Conservation (phyloP, 2,113 vertebrate species). For the Phoenicopterus ruber region DNA sequence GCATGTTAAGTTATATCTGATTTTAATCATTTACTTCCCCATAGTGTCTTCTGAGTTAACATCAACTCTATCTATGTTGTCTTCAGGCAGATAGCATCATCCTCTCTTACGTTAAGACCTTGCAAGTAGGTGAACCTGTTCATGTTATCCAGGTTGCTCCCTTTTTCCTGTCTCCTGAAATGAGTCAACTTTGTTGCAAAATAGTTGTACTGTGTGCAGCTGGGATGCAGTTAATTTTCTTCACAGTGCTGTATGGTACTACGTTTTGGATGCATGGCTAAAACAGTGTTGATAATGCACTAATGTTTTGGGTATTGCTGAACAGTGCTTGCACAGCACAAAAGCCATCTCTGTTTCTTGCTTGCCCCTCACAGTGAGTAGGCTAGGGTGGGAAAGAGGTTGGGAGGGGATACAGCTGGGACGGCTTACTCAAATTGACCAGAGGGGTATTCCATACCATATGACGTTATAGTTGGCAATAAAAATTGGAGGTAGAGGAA, state of each 20-base stretch:
- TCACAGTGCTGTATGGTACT: background rate
- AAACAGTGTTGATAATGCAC: background rate
- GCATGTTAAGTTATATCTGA: background rate
- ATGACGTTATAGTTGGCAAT: background rate
- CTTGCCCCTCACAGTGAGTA: background rate
- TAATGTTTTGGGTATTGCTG: background rate
- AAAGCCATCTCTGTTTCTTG: background rate
- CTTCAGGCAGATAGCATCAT: background rate
- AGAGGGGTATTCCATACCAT: background rate
- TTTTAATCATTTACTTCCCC: background rate
- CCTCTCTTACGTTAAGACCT: background rate
- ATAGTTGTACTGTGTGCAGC: background rate
- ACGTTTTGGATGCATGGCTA: background rate
- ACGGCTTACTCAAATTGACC: background rate
- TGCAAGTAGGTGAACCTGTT: background rate
- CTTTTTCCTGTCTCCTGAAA: background rate
- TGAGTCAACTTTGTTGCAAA: background rate
- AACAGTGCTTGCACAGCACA: background rate
- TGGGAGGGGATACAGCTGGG: background rate
- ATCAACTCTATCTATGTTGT: background rate
- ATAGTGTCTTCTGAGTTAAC: background rate
- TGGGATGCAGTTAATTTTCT: background rate
- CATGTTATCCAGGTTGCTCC: background rate
- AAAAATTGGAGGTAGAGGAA: background rate
- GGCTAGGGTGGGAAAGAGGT: background rate